Evolutionary conservation across 1,140 invertebrate species (phyloP).

Genomic region (Calephelis virginiensis): DNA sequence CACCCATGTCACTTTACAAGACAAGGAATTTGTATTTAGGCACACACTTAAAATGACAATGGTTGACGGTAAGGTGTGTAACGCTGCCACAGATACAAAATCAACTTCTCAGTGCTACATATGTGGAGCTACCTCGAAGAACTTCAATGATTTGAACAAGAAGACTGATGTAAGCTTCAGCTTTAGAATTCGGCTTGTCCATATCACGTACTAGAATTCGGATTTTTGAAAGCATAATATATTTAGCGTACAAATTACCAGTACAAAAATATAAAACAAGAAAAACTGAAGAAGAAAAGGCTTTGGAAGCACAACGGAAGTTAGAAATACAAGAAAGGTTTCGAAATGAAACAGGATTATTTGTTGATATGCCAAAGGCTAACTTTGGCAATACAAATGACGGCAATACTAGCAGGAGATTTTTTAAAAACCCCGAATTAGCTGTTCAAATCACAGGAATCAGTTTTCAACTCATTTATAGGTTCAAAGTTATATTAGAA

Average conservation of each 20-base stretch:
- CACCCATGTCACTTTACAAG: conserved; percentile 35
- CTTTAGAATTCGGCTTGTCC: conserved; percentile 45
- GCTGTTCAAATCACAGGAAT: conserved; percentile 44
- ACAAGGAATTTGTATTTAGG: conserved; percentile 36
- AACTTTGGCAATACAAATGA: conserved; percentile 57
- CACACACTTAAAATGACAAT: conserved; percentile 39
- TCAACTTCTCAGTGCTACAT: conserved; percentile 56
- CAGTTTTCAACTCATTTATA: conserved; percentile 34
- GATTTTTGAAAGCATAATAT: conserved; percentile 16
- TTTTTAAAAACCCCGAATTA: conserved; percentile 43
- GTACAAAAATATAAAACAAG: conserved; percentile 22
- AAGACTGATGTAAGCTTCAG: conserved; percentile 32
- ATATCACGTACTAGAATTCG: conserved; percentile 57
- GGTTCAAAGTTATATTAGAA: conserved; percentile 31
- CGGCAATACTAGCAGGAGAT: conserved; percentile 54
- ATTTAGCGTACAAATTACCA: conserved; percentile 15
- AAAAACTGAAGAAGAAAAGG: conserved; percentile 16
- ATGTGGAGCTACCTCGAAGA: conserved; percentile 50
- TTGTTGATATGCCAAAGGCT: conserved; percentile 42
- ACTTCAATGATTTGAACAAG: conserved; percentile 48
- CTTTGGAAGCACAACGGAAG: conserved; percentile 31
- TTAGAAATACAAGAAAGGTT: conserved; percentile 32
- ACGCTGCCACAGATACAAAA: conserved; percentile 20
- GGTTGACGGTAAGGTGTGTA: conserved; percentile 54
- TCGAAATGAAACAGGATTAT: conserved; percentile 38